Percentiles rank a stretch among this genome's conserved stretches.
Evolutionary conservation across 2,113 vertebrate species (phyloP).

Genomic region (Melospiza georgiana): DNA sequence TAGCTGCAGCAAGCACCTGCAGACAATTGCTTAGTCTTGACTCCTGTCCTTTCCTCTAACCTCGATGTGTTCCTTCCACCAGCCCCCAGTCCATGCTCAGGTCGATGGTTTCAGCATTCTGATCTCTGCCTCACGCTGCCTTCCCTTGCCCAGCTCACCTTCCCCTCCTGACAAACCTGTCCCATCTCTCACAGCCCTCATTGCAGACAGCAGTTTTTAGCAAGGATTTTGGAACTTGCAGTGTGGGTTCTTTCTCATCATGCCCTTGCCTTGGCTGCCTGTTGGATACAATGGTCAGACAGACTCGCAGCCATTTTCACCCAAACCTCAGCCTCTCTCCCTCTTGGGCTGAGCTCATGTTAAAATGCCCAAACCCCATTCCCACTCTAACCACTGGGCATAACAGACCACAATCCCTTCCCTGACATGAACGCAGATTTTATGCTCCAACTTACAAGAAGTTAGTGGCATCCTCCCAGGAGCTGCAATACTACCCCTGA

Average conservation of each 20-base stretch:
- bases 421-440: neutral
- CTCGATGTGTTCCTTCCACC: neutral
- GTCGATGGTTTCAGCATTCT: neutral
- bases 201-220: neutral
- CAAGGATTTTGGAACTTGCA: neutral
- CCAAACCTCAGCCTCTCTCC: neutral
- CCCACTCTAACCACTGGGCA: neutral
- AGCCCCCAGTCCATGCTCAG: neutral
- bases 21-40: neutral
- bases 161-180: neutral
- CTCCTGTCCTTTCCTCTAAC: neutral
- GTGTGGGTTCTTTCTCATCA: neutral
- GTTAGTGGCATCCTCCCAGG: too few relatives aligned
- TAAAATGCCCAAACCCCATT: neutral
- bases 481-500: neutral
- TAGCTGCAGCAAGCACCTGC: neutral
- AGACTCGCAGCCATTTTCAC: neutral
- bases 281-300: rapidly evolving
- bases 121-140: neutral
- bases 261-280: neutral
- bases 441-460: neutral
- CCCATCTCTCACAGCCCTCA: neutral
- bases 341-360: neutral
- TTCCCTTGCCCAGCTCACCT: neutral
- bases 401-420: neutral